These are phyloP conservation scores for Ceyx margarethae DNA, from an alignment of 2,113 vertebrate genomes.

Conservation along the genomic window DNA sequence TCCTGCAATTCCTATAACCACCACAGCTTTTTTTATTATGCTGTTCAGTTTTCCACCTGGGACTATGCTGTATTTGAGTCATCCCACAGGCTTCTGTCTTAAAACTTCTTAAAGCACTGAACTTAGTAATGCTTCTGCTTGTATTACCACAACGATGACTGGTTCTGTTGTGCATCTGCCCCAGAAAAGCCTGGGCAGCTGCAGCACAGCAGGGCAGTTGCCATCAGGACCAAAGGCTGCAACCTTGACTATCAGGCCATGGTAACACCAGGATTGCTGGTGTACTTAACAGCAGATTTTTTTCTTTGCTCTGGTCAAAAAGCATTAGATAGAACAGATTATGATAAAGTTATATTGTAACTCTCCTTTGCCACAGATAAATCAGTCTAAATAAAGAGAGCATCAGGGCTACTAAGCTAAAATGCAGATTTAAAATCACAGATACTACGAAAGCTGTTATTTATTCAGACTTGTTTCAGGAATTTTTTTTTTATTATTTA, in stretches of 20 bases:
- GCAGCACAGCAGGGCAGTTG: neutral
- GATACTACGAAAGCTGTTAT: neutral
- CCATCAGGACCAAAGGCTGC: neutral
- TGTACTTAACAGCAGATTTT: neutral
- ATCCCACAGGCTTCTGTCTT: conserved; percentile 36
- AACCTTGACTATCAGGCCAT: neutral
- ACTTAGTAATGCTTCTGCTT: neutral
- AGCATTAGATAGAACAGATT: neutral
- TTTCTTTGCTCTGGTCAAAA: neutral
- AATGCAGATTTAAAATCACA: neutral
- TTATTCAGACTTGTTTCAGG: neutral
- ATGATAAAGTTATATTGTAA: neutral
- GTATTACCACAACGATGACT: neutral
- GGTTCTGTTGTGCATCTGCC: neutral
- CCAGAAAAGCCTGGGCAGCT: neutral
- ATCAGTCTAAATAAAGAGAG: neutral
- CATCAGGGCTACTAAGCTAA: neutral
- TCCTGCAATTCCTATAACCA: conserved; percentile 41
- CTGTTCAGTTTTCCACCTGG: conserved; percentile 49
- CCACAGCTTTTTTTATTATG: conserved; percentile 23
- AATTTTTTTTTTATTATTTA: neutral
- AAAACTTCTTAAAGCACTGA: neutral
- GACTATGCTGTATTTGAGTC: neutral
- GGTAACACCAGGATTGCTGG: neutral
- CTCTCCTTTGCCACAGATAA: neutral